Conservation (phyloP, 2,888 invertebrate genomes). For the Sinelater perroti region DNA sequence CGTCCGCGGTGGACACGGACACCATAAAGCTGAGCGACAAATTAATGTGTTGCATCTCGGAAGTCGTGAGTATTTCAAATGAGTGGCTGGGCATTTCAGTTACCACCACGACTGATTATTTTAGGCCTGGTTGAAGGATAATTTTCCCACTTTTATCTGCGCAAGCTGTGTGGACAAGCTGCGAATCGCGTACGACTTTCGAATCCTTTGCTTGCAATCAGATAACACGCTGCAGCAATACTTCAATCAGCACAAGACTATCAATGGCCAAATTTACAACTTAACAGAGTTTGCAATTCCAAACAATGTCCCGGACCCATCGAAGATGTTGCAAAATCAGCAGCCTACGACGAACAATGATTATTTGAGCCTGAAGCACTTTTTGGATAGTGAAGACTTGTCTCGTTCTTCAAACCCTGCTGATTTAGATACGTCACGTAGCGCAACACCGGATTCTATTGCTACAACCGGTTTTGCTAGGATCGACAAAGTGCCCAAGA, state of each 20-base stretch:
- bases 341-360: conserved; percentile 12
- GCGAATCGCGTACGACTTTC: conserved; percentile 37
- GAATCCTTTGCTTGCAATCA: conserved; percentile 36
- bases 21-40: conserved; percentile 39
- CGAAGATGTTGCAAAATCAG: conserved; percentile 14
- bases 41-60: conserved; percentile 35
- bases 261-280: conserved; percentile 28
- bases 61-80: conserved; percentile 34
- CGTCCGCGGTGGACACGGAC: conserved; percentile 33
- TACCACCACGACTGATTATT: conserved; percentile 2
- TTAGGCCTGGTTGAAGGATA: conserved; percentile 36
- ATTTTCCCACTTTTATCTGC: conserved; percentile 34
- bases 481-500: conserved; percentile 35
- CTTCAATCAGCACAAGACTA: conserved; percentile 30
- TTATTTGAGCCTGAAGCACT: conserved; percentile 27
- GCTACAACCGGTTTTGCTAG: conserved; percentile 37
- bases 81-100: neutral
- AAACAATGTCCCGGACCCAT: conserved; percentile 6
- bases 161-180: conserved; percentile 35
- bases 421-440: conserved; percentile 29
- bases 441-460: conserved; percentile 32
- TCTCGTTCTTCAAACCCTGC: conserved; percentile 31
- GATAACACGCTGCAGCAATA: conserved; percentile 36
- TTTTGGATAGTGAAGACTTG: conserved; percentile 31
- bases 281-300: conserved; percentile 30